Evolutionary conservation across 2,113 vertebrate species (phyloP), one percentile per base, ranked within the genome.

Genomic region (Protomyctophum bolini): DNA sequence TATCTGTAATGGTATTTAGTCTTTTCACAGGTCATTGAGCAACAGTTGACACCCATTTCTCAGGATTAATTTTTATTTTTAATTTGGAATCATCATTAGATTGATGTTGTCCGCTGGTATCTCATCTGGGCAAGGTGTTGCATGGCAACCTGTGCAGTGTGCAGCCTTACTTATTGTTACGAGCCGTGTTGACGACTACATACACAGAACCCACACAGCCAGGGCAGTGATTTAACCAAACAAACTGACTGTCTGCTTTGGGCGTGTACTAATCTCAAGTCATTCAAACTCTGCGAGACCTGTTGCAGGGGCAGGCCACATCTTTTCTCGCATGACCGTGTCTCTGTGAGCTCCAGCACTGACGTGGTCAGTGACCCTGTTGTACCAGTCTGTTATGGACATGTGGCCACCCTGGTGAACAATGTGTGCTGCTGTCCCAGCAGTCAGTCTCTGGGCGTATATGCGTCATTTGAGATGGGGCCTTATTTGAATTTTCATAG

Each of bases 401-500:
- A 46, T 6, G 6, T 66, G 12, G 50, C 57, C 63, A 63, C 21
- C 51, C 64, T 63, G 70, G 7, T n/a, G 50, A 6, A 57, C 29
- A 3, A n/a, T 54, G 21, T 14, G 49, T 11, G 10, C 10, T 6
- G 41, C 60, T 69, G 48, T 60, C 5, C 10, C 74, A 29, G 33
- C 73, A 11, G 59, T 54, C 12, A 5, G 3, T 58, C 58, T 11
- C 45, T 76, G 57, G 63, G 50, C 65, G 12, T 82, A 9, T 47
- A 49, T 70, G 57, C 3, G 10, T 85, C 72, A 84, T 88, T 82
- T 82, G 70, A 85, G 76, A 72, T 61, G 72, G 68, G 33, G 58
- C 60, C 68, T 74, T 10, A 87, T 86, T 88, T 86, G 83, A 88
- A 87, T 87, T 73, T 87, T 87, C 54, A 83, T 76, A 73, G 50